Evolutionary conservation across 1,140 invertebrate species (phyloP).

Genomic region (Drosophila carrolli): DNA sequence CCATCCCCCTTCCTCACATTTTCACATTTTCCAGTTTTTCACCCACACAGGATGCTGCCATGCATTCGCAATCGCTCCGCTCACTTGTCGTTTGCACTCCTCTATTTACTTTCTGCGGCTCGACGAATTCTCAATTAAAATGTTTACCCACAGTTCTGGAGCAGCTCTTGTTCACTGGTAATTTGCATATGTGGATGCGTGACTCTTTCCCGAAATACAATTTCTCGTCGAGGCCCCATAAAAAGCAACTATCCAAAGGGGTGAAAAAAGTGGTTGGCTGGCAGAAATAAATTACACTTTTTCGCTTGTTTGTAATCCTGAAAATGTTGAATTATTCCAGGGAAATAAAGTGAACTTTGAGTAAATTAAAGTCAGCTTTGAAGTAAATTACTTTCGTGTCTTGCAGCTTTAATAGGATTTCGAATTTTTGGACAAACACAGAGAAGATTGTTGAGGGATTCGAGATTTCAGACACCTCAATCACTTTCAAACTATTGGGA

Average conservation of each 20-base stretch:
- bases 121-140: conserved; percentile 79
- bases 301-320: conserved; percentile 17
- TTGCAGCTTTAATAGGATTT: background rate
- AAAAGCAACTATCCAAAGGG: conserved; percentile 12
- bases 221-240: background rate
- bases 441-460: too few relatives aligned
- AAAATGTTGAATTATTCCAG: conserved; percentile 15
- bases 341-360: conserved; percentile 17
- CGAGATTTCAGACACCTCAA: too few relatives aligned
- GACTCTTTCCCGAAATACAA: conserved; percentile 13
- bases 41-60: conserved; percentile 18
- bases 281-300: conserved; percentile 24
- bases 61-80: conserved; percentile 39
- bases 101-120: conserved; percentile 74
- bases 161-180: conserved; percentile 35
- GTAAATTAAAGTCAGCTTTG: conserved; percentile 19
- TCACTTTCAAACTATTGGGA: too few relatives aligned
- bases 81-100: conserved; percentile 65
- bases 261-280: conserved; percentile 15
- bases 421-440: too few relatives aligned
- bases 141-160: conserved; percentile 56
- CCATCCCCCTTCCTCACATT: background rate
- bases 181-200: conserved; percentile 42
- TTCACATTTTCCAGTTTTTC: background rate
- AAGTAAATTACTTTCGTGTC: background rate